Percentiles rank a stretch among this genome's conserved stretches.
phyloP scores from a whole-genome alignment of 2,888 invertebrate genomes.

The Drosophila melanocephala region DNA sequence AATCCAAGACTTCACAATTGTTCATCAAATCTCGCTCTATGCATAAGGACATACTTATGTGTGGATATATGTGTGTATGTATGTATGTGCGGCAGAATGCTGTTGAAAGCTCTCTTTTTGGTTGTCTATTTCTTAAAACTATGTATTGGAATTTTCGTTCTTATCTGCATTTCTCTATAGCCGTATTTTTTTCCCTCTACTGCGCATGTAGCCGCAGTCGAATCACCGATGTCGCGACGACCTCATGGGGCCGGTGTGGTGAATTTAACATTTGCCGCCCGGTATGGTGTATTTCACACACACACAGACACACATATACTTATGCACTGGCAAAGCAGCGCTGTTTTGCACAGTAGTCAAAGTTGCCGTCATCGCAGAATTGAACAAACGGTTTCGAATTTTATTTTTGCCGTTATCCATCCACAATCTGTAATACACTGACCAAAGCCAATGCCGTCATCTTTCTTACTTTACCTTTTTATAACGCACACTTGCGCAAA shows the following conservation, averaged over 20 bases:
- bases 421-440: conserved; percentile 58
- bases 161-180: conserved; percentile 64
- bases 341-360: conserved; percentile 51
- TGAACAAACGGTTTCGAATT: conserved; percentile 69
- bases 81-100: conserved; percentile 2
- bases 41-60: background rate
- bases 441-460: conserved; percentile 51
- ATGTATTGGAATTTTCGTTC: conserved; percentile 60
- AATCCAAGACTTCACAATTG: conserved; percentile 15
- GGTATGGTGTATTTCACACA: conserved; percentile 54
- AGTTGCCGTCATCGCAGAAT: conserved; percentile 68
- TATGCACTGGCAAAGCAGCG: conserved; percentile 11
- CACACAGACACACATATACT: conserved; percentile 9
- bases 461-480: conserved; percentile 3
- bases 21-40: conserved; percentile 3
- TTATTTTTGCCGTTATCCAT: conserved; percentile 64
- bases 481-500: conserved; percentile 25
- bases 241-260: conserved; percentile 78
- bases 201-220: conserved; percentile 55
- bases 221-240: conserved; percentile 50
- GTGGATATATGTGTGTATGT: background rate
- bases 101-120: conserved; percentile 22
- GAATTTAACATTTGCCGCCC: conserved; percentile 61
- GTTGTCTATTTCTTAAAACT: conserved; percentile 23
- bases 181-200: conserved; percentile 49